Evolutionary conservation across 2,888 invertebrate genomes (phyloP).

Genomic region (Oscheius onirici): DNA sequence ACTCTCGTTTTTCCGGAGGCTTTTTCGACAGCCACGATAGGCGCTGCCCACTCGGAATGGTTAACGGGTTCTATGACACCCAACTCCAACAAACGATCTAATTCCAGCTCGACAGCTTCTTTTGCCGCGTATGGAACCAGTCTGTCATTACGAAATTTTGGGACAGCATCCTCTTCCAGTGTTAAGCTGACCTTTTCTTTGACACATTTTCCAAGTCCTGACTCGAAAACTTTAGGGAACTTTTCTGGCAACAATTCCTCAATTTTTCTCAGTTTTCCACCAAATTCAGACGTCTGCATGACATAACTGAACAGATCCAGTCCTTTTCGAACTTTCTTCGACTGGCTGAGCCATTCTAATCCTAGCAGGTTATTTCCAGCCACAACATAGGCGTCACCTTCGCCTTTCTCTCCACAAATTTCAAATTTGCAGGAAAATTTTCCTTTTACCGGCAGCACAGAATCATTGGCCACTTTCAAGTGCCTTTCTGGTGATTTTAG

Average conservation of each 20-base stretch:
- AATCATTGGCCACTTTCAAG: neutral
- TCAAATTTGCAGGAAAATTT: too few relatives aligned
- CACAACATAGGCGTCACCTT: neutral
- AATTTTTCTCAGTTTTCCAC: neutral
- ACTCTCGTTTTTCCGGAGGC: slow-evolving; percentile 48
- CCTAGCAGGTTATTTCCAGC: neutral
- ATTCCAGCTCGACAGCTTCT: slow-evolving; percentile 20
- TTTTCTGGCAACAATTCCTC: too few relatives aligned
- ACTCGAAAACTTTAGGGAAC: slow-evolving; percentile 33
- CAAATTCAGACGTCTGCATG: neutral
- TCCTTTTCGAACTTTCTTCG: neutral
- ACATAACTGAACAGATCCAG: too few relatives aligned
- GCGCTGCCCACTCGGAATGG: slow-evolving; percentile 47
- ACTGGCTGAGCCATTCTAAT: neutral
- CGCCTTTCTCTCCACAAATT: neutral
- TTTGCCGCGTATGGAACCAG: slow-evolving; percentile 35
- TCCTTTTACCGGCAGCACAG: neutral
- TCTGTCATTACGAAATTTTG: slow-evolving; percentile 32
- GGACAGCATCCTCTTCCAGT: slow-evolving; percentile 28
- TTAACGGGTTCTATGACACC: slow-evolving; percentile 41
- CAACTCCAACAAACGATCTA: slow-evolving; percentile 37
- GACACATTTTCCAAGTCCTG: slow-evolving; percentile 31
- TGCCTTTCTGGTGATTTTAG: neutral
- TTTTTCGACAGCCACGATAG: slow-evolving; percentile 52
- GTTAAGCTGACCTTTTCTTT: slow-evolving; percentile 30